Evolutionary conservation across 2,888 invertebrate genomes (phyloP), one percentile per base, ranked within the genome.

Genomic region (Idaea straminata): DNA sequence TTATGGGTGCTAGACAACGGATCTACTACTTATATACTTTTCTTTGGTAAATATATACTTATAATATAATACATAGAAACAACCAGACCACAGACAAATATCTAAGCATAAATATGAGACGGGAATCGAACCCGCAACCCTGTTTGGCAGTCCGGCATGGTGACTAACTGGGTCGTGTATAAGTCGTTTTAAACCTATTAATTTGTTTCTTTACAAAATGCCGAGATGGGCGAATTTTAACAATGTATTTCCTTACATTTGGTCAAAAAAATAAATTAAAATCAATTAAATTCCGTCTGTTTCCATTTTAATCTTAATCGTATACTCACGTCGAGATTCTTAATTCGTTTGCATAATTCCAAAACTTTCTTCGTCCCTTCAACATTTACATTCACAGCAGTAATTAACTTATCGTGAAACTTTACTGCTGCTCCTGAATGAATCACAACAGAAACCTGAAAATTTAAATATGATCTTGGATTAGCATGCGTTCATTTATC

Each of bases 381-480:
- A 0, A 62, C 57, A 16, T 68, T 68, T 0, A n/a, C 47, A 15
- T 62, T 64, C 10, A 65, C 15, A 15, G 58, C 59, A 15, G 35
- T 2, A 5, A 34, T 34, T 47, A 63, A 35, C 35, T 34, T 13
- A 38, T 65, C 65, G 10, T 65, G 35, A 35, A 68, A 64, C 3
- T 34, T 65, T 4, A 65, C 59, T 1, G 65, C 57, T 3, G 65
- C 68, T n/a, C 65, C 68, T 5, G 60, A 16, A 25, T 68, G 65
- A 13, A 68, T 60, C 35, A 68, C 64, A n/a, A 65, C 61, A 0
- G 68, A 68, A 10, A 68, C 65, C 68, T 68, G 57, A 10, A 63
- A 59, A 38, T 25, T 25, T 2, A 1, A 25, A 25, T 3, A 25
- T 25, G 3, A 25, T 2, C 25, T 25, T 3, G 25, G 25, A 25